Evolutionary conservation across 2,888 invertebrate species (phyloP), one percentile per base, ranked within the genome.

Genomic region (Pseudococcus viburni): DNA sequence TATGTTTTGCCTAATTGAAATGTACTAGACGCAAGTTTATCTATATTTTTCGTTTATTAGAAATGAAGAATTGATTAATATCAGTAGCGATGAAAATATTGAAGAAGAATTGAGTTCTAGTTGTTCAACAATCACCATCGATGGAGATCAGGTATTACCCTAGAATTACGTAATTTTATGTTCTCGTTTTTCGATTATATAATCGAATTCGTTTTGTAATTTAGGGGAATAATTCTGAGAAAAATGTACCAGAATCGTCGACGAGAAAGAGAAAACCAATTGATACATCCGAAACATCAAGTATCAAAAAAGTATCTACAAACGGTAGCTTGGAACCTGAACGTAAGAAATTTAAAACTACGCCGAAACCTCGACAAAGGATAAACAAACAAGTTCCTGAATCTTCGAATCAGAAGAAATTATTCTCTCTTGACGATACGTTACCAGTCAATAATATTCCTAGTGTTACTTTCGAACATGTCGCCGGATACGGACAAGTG

Each of bases 401-500:
- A 15, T 59, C 68, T 17, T 89, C 89, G 19, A 88, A 88, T 59
- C 33, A 33, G 55, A 77, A 80, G 19, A 83, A 88, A 33, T 51
- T 39, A 17, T 51, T 55, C 3, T 48, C 77, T 17, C 42, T 85
- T 12, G 85, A 85, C 9, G 88, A 80, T 7, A 83, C 33, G 33
- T 7, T 88, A 33, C 55, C 73, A 17, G 22, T 19, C 12, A 19
- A 68, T 1, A 85, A 88, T 87, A 64, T 87, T 46, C 87, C 88
- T 1, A 83, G n/a, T 15, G 55, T 93, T 83, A 94, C 93, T 90
- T 96, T 96, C 91, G 93, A 94, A 85, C 95, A 97, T 91, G 93
- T 98, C 90, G 97, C 97, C 77, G 98, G 98, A 12, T 94, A 95
- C 92, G 95, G 95, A 64, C 94, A 94, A 90, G 94, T 95, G 22